Conservation (phyloP, 2,797 vertebrate species). For the Picus viridis region DNA sequence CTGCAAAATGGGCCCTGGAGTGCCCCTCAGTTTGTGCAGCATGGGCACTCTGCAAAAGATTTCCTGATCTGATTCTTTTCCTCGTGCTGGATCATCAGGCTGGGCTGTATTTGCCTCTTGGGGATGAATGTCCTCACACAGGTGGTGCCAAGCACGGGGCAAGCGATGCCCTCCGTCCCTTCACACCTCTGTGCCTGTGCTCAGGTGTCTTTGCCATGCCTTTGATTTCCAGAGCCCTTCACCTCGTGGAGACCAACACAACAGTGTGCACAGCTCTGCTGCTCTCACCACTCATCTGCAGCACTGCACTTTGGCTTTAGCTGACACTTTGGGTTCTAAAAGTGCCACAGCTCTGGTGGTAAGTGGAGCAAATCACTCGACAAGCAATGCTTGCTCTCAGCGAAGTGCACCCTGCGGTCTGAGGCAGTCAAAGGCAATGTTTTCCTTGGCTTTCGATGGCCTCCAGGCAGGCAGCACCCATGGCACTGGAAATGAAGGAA, state of each 20-base stretch:
- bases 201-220: background rate
- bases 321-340: background rate
- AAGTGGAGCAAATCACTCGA: background rate
- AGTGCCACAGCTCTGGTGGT: background rate
- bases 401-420: background rate
- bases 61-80: background rate
- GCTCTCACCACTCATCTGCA: background rate
- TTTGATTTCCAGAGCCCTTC: background rate
- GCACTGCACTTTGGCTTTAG: background rate
- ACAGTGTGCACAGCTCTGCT: accelerated
- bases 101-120: background rate
- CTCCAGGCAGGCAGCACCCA: background rate
- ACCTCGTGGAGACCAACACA: background rate
- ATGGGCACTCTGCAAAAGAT: background rate
- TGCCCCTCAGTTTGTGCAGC: background rate
- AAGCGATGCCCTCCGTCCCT: background rate
- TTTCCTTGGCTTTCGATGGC: slow-evolving; percentile 18
- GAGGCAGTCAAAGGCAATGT: background rate
- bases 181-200: background rate
- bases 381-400: background rate
- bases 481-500: background rate
- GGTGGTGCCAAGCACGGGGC: background rate
- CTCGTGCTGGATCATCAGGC: accelerated
- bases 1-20: background rate
- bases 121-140: background rate